Percentiles rank a stretch among this genome's conserved stretches.
Conservation (phyloP, 2,113 vertebrate genomes). For the Chaetura pelagica region DNA sequence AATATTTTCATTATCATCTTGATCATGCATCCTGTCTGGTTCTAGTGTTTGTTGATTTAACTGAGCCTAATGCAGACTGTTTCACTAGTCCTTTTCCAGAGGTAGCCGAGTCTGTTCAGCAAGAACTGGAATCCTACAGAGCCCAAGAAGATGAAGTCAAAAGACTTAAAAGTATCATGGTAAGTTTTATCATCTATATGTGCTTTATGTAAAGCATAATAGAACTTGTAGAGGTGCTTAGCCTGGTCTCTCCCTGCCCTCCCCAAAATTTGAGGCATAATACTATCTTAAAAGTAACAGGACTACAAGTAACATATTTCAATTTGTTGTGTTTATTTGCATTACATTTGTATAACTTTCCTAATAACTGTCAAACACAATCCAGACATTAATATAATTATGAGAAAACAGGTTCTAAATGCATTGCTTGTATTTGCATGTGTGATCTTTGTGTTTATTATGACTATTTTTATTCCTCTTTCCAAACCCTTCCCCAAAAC, state of each 20-base stretch:
- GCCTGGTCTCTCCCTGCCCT: not conserved
- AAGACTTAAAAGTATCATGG: slow-evolving; percentile 97
- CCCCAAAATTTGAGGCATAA: not conserved
- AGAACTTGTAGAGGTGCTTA: not conserved
- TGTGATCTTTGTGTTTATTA: not conserved
- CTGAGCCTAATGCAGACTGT: slow-evolving; percentile 34
- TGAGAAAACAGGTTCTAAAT: not conserved
- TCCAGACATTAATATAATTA: not conserved
- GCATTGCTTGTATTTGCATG: not conserved
- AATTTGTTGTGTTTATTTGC: not conserved
- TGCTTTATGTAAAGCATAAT: not conserved
- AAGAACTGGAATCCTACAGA: slow-evolving; percentile 93
- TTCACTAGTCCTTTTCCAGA: slow-evolving; percentile 93
- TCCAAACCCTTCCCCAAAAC: slow-evolving; percentile 1
- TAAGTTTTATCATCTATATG: slow-evolving; percentile 58
- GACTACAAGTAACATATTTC: not conserved
- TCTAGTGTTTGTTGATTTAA: not conserved
- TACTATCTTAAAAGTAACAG: not conserved
- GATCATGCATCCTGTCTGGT: not conserved
- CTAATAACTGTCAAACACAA: not conserved
- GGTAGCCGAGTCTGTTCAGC: slow-evolving; percentile 96
- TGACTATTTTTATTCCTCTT: not conserved
- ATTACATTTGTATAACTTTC: not conserved
- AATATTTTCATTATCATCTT: not conserved
- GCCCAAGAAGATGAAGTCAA: slow-evolving; percentile 97